phyloP scores from a whole-genome alignment of 2,113 vertebrate genomes.

The Miniopterus natalensis region DNA sequence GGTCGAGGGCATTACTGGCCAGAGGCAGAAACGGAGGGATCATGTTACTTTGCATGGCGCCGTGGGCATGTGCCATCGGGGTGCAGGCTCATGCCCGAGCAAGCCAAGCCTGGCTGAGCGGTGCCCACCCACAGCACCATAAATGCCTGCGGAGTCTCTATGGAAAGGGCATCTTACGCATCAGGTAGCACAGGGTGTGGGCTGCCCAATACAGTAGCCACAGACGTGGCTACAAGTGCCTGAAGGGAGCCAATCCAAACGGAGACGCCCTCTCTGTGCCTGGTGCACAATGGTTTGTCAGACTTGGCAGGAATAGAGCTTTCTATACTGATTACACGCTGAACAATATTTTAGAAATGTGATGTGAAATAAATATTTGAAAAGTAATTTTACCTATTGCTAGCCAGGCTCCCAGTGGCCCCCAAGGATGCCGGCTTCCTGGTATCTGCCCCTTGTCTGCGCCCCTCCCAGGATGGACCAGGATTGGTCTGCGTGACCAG shows the following conservation, averaged over 20 bases:
- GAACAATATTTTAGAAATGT: background rate
- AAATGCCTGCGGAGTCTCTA: rapidly evolving
- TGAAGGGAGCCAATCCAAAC: no score
- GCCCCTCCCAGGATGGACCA: rapidly evolving
- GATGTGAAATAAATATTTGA: rapidly evolving
- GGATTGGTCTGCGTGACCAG: rapidly evolving
- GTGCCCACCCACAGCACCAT: rapidly evolving
- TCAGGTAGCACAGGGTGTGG: rapidly evolving
- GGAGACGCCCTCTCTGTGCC: rapidly evolving
- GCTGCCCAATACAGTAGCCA: no score
- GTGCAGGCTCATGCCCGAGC: background rate
- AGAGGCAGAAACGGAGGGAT: background rate
- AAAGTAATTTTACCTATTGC: no score
- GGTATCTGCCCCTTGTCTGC: background rate
- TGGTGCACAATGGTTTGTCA: rapidly evolving
- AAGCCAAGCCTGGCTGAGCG: background rate
- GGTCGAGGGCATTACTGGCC: no score
- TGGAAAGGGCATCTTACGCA: no score
- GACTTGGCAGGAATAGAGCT: rapidly evolving
- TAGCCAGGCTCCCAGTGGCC: background rate
- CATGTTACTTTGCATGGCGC: no score
- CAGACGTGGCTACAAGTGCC: no score
- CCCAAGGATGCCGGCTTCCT: no score
- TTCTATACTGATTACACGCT: rapidly evolving
- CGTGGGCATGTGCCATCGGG: no score